These are phyloP conservation scores for Rhopalosiphum padi DNA, from an alignment of 1,140 invertebrate species.

Conservation along the genomic window DNA sequence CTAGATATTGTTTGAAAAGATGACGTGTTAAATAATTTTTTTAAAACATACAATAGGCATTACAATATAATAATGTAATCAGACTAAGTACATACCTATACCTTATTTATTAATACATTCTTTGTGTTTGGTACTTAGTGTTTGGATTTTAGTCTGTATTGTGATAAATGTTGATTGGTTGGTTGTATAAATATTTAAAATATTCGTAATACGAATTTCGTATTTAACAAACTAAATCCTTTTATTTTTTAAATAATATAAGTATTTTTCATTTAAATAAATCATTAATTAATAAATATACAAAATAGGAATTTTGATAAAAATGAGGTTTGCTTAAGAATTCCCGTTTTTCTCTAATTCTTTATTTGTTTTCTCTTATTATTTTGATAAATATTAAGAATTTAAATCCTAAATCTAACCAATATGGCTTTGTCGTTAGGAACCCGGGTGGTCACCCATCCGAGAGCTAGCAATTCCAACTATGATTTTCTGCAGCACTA, in stretches of 20 bases:
- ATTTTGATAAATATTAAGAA: too few relatives aligned
- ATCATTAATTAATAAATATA: not conserved
- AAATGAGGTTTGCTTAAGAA: too few relatives aligned
- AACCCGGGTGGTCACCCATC: too few relatives aligned
- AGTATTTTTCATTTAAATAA: not conserved
- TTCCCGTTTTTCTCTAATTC: too few relatives aligned
- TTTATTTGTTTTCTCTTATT: too few relatives aligned
- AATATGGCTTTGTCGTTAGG: too few relatives aligned
- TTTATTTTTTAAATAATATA: not conserved
- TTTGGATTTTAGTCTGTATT: not conserved
- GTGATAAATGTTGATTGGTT: not conserved
- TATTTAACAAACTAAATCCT: not conserved
- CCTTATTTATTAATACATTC: not conserved
- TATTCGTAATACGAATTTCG: not conserved
- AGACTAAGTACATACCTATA: not conserved
- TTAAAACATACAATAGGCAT: not conserved
- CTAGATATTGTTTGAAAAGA: not conserved
- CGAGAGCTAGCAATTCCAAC: too few relatives aligned
- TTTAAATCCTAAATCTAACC: too few relatives aligned
- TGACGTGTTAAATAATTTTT: not conserved
- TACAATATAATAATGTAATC: not conserved
- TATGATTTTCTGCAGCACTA: too few relatives aligned
- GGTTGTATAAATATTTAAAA: not conserved
- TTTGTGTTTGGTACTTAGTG: not conserved
- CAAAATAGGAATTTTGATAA: not conserved